These are phyloP conservation scores for Ctenosaura bakeri DNA, from an alignment of 2,797 vertebrate species.

Conservation along the genomic window DNA sequence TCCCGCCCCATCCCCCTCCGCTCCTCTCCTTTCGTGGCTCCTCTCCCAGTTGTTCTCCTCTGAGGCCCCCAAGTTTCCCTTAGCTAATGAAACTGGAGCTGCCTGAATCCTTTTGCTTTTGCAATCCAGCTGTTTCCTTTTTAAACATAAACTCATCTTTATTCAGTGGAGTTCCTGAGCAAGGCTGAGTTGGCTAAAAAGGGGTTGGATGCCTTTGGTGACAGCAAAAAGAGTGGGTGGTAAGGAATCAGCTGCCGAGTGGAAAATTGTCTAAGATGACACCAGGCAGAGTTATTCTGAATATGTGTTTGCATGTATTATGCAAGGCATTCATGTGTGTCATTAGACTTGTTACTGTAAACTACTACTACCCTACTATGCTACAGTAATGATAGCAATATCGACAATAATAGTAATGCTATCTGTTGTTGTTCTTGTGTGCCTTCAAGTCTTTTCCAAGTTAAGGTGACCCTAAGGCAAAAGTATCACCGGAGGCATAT, in stretches of 20 bases:
- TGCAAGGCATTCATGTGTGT: not conserved
- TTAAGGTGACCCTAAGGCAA: no score
- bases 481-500: no score
- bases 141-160: slow-evolving; percentile 83
- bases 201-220: slow-evolving; percentile 82
- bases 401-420: not conserved
- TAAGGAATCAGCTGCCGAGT: slow-evolving; percentile 65
- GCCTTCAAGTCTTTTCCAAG: no score
- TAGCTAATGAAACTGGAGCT: slow-evolving; percentile 84
- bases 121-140: slow-evolving; percentile 93
- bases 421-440: not conserved
- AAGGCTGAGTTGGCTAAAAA: slow-evolving; percentile 75
- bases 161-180: slow-evolving; percentile 79
- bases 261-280: slow-evolving; percentile 81
- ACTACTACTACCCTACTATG: not conserved
- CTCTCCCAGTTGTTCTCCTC: slow-evolving; percentile 83
- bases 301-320: not conserved
- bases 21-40: slow-evolving; percentile 74
- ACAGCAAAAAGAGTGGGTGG: slow-evolving; percentile 77
- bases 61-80: slow-evolving; percentile 82
- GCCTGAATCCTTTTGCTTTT: slow-evolving; percentile 78
- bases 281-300: slow-evolving; percentile 74
- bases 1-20: not conserved
- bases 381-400: not conserved
- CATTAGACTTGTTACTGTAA: not conserved